Base-by-base conservation (phyloP, 2,797 vertebrate species). In the Hemibagrus guttatus region DNA sequence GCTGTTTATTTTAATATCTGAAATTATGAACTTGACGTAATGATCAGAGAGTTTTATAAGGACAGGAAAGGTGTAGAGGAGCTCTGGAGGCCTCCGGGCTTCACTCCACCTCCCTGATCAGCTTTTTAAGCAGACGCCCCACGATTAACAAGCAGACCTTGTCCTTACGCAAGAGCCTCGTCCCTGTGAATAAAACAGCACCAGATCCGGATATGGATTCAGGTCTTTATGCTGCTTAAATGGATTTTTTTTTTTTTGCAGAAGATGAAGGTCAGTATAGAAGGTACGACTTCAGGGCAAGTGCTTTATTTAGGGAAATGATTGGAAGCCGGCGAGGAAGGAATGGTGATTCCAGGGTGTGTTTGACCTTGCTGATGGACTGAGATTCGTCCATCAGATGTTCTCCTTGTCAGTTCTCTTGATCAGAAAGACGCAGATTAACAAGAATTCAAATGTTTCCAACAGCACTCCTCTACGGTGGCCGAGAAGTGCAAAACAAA, bases 41-140 rank as follows among this genome's bases (percentile, higher is more conserved):
- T 17, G 54, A 35, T 58, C 54, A 26, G 76, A 42, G 56, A 39
- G 23, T 39, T 42, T 63, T 63, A 68, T 21, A 59, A 79, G 75
- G 59, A 84, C 46, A 74, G 66, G 66, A 66, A 42, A 3, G 31
- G 42, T 58, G 35, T 23, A 56, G 61, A 46, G 42, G 80, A 69
- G 59, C 35, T 19, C 58, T 54, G 81, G 28, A 9, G 28, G 35
- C 75, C 58, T 83, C 58, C 26, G 14, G 81, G 87, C 75, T 81
- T 54, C 81, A 76, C 75, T 87, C 86, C 78, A 85, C 84, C 75
- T 88, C 75, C 17, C 4, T 89, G 85, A 89, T 91, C 86, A 84
- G 88, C 69, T 92, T 91, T 92, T 93, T 93, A 94, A 94, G 94
- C 91, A 93, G 87, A 86, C 89, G 85, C 88, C 35, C 86, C 86